Percentiles rank a stretch among this genome's conserved stretches.
Conservation (phyloP, 1,140 invertebrate genomes). For the Ylistrum balloti region DNA sequence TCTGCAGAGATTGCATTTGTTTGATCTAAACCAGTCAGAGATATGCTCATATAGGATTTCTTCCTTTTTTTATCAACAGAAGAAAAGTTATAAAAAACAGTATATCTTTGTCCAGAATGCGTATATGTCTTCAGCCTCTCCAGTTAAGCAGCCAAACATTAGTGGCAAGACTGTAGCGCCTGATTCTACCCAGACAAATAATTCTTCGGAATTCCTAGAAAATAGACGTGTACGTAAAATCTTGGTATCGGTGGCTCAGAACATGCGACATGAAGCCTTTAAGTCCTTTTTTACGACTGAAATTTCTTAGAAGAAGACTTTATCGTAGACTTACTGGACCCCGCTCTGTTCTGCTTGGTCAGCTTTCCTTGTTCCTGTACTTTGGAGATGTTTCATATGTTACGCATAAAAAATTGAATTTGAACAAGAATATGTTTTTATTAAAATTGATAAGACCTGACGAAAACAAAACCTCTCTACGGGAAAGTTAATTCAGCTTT, state of each 20-base stretch:
- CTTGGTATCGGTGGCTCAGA: neutral
- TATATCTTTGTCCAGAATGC: too few species aligned
- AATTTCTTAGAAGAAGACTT: slow-evolving; percentile 28
- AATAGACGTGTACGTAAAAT: neutral
- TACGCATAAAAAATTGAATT: too few species aligned
- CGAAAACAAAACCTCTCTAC: too few species aligned
- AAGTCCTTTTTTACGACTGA: slow-evolving; percentile 38
- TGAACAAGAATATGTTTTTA: too few species aligned
- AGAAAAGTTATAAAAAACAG: too few species aligned
- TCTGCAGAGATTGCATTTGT: too few species aligned
- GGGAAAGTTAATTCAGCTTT: too few species aligned
- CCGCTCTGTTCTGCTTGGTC: neutral
- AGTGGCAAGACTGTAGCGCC: neutral
- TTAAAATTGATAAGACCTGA: too few species aligned
- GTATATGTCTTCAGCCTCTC: neutral
- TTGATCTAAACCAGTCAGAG: too few species aligned
- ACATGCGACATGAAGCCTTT: neutral
- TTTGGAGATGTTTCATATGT: too few species aligned
- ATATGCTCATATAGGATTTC: too few species aligned
- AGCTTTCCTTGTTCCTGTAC: neutral
- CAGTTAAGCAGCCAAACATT: neutral
- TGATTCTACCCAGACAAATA: neutral
- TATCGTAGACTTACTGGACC: neutral
- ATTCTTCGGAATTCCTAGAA: slow-evolving; percentile 18
- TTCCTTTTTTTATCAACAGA: too few species aligned